Conservation (phyloP, 37 sponge, comb jelly and placozoan species). For the Chondrosia reniformis region DNA sequence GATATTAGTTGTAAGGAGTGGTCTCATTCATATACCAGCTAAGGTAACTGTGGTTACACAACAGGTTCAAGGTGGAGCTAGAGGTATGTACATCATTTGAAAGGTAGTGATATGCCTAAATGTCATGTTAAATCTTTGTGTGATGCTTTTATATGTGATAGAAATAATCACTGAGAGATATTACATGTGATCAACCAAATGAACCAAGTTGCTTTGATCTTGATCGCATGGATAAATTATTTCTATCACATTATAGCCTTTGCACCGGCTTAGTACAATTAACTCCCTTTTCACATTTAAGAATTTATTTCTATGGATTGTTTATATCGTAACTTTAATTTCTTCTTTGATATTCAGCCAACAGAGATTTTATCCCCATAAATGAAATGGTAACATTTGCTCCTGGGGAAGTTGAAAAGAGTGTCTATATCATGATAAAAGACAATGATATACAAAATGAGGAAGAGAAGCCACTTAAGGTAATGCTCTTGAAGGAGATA, state of each 20-base stretch:
- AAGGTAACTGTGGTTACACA: constrained; percentile 11
- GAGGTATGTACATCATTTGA: not conserved
- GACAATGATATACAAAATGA: constrained; percentile 7
- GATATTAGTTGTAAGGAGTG: not conserved
- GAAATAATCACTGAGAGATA: not conserved
- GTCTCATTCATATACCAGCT: constrained; percentile 3
- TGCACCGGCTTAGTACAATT: too few relatives aligned
- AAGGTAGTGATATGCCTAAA: too few relatives aligned
- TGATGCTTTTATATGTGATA: not conserved
- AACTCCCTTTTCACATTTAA: too few relatives aligned
- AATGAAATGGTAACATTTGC: not conserved
- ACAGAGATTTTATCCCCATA: not conserved
- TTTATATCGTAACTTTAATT: too few relatives aligned
- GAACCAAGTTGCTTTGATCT: too few relatives aligned
- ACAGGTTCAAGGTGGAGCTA: not conserved
- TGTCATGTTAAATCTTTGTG: too few relatives aligned
- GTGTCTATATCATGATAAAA: not conserved
- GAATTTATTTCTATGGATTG: too few relatives aligned
- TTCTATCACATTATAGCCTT: too few relatives aligned
- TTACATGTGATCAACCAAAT: too few relatives aligned
- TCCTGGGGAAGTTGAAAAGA: not conserved
- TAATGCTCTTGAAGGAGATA: not conserved
- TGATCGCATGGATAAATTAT: too few relatives aligned
- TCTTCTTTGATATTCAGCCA: too few relatives aligned
- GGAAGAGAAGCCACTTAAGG: not conserved